phyloP scores from a whole-genome alignment of 2,888 invertebrate species.

The Agriopis leucophaearia region DNA sequence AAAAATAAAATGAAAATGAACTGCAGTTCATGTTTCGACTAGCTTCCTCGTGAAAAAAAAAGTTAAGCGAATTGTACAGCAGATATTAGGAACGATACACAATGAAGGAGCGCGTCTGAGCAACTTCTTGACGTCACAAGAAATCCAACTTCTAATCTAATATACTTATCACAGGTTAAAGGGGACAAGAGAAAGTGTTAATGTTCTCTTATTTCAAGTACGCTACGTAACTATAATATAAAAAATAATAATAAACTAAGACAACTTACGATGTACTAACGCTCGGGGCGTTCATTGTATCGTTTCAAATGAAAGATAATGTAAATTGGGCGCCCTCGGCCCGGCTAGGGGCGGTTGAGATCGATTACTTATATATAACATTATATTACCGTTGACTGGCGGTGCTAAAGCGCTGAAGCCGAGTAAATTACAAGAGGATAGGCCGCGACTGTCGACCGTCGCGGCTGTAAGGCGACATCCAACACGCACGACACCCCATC shows the following conservation, averaged over 20 bases:
- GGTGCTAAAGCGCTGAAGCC: constrained; percentile 76
- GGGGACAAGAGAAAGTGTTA: constrained; percentile 86
- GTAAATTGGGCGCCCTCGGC: constrained; percentile 73
- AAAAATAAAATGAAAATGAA: constrained; percentile 67
- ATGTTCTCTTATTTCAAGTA: constrained; percentile 82
- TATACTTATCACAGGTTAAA: constrained; percentile 86
- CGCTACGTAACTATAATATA: constrained; percentile 62
- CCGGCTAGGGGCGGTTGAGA: constrained; percentile 78
- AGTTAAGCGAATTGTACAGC: constrained; percentile 68
- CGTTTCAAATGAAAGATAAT: constrained; percentile 67
- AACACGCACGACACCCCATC: constrained; percentile 25
- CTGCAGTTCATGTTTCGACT: constrained; percentile 66
- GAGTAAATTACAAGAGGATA: constrained; percentile 63
- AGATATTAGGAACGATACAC: constrained; percentile 79
- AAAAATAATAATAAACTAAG: constrained; percentile 71
- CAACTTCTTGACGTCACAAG: constrained; percentile 78
- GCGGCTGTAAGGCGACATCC: constrained; percentile 27
- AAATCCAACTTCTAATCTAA: constrained; percentile 79
- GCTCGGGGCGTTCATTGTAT: constrained; percentile 61
- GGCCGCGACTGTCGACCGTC: constrained; percentile 43
- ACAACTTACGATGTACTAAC: constrained; percentile 77
- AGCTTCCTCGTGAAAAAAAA: constrained; percentile 71
- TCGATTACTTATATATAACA: constrained; percentile 77
- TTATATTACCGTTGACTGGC: constrained; percentile 69
- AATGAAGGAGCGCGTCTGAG: constrained; percentile 73